phyloP scores from a whole-genome alignment of 2,797 vertebrate genomes.

The Clarias fuscus region DNA sequence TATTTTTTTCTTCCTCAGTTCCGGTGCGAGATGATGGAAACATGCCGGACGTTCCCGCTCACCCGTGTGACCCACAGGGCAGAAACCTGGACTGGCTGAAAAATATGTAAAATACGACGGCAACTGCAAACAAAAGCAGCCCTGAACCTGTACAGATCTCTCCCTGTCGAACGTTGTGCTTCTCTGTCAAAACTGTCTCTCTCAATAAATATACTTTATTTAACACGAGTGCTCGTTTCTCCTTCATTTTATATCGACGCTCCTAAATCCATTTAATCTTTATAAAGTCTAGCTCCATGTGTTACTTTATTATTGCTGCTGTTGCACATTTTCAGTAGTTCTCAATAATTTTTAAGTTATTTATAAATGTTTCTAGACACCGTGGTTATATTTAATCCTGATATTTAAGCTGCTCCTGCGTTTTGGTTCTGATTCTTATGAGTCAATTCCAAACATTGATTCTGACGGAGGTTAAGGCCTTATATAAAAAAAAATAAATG shows the following conservation, averaged over 20 bases:
- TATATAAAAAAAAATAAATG: too few relatives aligned
- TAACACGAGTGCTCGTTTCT: constrained; percentile 41
- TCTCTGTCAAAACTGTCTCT: constrained; percentile 43
- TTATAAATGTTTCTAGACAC: too few relatives aligned
- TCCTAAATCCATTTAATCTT: too few relatives aligned
- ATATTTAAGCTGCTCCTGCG: too few relatives aligned
- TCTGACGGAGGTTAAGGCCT: too few relatives aligned
- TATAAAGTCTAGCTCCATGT: too few relatives aligned
- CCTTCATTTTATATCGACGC: background rate
- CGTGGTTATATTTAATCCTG: too few relatives aligned
- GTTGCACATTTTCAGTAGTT: too few relatives aligned
- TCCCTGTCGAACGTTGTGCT: constrained; percentile 31
- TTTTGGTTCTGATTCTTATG: too few relatives aligned
- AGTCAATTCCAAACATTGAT: too few relatives aligned
- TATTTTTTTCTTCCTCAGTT: constrained; percentile 64
- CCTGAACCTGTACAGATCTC: constrained; percentile 49
- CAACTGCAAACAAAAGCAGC: background rate
- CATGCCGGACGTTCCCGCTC: constrained; percentile 81
- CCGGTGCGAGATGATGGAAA: constrained; percentile 87
- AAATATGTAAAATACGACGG: constrained; percentile 69
- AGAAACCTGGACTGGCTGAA: constrained; percentile 83
- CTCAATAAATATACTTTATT: constrained; percentile 73
- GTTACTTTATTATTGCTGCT: too few relatives aligned
- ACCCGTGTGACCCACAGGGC: constrained; percentile 80
- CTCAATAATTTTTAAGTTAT: too few relatives aligned